Percentiles rank a stretch among this genome's conserved stretches.
Conservation (phyloP, 2,888 invertebrate species). For the Drosophila kuntzei region DNA sequence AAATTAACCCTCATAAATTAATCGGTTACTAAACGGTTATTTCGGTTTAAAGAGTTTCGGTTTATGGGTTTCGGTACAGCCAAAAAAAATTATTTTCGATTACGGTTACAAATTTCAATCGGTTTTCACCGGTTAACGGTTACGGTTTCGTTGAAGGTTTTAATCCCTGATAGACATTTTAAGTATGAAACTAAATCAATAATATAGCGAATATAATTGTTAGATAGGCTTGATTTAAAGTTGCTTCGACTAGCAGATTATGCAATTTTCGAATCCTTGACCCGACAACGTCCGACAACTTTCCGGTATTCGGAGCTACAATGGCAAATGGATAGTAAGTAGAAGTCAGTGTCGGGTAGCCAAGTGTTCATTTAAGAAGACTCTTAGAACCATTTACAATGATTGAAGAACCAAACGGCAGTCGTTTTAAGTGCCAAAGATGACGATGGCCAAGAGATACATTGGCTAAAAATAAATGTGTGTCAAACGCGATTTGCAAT, state of each 20-base stretch:
- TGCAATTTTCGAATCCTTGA: constrained; percentile 46
- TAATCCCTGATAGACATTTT: no score
- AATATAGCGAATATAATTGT: background rate
- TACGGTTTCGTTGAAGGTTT: no score
- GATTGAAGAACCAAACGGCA: constrained; percentile 25
- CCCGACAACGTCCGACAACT: constrained; percentile 49
- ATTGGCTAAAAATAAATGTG: constrained; percentile 50
- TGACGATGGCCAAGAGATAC: constrained; percentile 29
- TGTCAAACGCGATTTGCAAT: constrained; percentile 64
- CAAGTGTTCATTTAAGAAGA: constrained; percentile 12
- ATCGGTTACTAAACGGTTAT: no score
- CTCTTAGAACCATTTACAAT: constrained; percentile 3
- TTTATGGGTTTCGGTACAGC: no score
- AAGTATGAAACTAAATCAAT: background rate
- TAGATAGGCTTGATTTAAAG: background rate
- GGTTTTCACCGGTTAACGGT: no score
- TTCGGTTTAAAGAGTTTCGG: no score
- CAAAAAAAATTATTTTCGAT: no score
- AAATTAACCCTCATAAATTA: no score
- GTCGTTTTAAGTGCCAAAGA: constrained; percentile 21
- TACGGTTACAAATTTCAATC: no score
- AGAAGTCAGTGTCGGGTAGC: constrained; percentile 24
- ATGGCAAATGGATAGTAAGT: constrained; percentile 4
- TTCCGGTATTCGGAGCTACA: constrained; percentile 54
- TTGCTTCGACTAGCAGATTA: constrained; percentile 25